phyloP scores from a whole-genome alignment of 2,888 invertebrate species.

The Nysson spinosus region DNA sequence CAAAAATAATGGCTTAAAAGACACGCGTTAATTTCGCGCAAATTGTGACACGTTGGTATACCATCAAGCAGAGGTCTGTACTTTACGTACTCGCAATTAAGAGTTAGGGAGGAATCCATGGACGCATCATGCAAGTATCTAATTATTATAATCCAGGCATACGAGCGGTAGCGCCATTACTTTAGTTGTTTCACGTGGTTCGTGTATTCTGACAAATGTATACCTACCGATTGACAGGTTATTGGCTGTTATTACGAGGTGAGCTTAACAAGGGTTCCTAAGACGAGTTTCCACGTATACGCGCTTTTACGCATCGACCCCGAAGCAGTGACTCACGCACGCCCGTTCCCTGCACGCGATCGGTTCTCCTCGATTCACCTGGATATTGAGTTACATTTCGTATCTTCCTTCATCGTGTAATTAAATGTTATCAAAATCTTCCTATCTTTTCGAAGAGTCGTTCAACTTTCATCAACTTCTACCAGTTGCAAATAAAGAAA shows the following conservation, averaged over 20 bases:
- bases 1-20: too few species aligned
- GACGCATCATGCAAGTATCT: neutral
- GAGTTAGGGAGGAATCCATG: neutral
- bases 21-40: neutral
- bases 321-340: neutral
- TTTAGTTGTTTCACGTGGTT: conserved; percentile 19
- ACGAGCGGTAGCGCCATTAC: conserved; percentile 14
- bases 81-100: conserved; percentile 2
- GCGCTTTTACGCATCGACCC: conserved; percentile 7
- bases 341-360: conserved; percentile 24
- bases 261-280: conserved; percentile 35
- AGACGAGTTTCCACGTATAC: conserved; percentile 22
- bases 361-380: conserved; percentile 3
- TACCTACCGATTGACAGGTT: conserved; percentile 51
- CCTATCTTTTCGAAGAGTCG: too few species aligned
- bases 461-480: too few species aligned
- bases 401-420: too few species aligned
- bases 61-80: neutral
- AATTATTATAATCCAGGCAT: conserved; percentile 37
- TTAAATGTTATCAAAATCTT: too few species aligned
- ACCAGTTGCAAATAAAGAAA: too few species aligned
- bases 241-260: conserved; percentile 46
- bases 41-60: neutral
- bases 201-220: conserved; percentile 26
- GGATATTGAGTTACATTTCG: neutral